Conservation (phyloP, 2,888 invertebrate genomes). For the Ommatoiulus sabulosus region DNA sequence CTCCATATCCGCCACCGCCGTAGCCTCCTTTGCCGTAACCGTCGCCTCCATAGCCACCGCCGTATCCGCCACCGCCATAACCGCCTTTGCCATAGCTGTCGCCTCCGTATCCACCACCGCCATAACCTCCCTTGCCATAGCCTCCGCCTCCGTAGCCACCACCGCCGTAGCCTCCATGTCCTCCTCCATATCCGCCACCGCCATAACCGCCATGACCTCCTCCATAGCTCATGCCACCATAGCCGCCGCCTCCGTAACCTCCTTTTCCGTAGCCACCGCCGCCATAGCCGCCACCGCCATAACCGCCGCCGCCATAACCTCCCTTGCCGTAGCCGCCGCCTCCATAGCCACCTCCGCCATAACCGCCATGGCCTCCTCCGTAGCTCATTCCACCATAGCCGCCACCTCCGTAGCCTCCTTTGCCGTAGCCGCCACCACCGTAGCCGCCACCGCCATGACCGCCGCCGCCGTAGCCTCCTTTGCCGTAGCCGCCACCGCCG, state of each 20-base stretch:
- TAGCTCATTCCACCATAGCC: not conserved
- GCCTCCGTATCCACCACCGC: not conserved
- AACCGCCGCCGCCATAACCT: not conserved
- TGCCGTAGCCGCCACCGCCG: slow-evolving; percentile 25
- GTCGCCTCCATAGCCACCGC: not conserved
- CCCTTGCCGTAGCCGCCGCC: not conserved
- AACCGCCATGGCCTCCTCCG: not conserved
- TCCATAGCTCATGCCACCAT: not conserved
- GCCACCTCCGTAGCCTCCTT: not conserved
- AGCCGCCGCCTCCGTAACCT: not conserved
- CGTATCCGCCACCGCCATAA: not conserved
- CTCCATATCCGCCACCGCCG: slow-evolving; percentile 5
- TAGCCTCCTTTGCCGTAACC: not conserved
- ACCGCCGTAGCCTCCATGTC: not conserved
- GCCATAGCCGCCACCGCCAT: not conserved
- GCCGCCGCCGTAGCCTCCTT: slow-evolving; percentile 43
- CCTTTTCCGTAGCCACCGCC: not conserved
- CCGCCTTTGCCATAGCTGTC: not conserved
- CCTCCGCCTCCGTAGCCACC: not conserved
- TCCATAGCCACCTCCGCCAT: not conserved
- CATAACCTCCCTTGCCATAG: not conserved
- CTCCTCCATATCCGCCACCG: not conserved
- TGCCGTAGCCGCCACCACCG: not conserved
- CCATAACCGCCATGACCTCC: not conserved
- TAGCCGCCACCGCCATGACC: not conserved